A percentile compares a stretch with the other conserved stretches of the same genome.
Conservation (phyloP, 2,888 invertebrate genomes). For the Cephus pulcher region DNA sequence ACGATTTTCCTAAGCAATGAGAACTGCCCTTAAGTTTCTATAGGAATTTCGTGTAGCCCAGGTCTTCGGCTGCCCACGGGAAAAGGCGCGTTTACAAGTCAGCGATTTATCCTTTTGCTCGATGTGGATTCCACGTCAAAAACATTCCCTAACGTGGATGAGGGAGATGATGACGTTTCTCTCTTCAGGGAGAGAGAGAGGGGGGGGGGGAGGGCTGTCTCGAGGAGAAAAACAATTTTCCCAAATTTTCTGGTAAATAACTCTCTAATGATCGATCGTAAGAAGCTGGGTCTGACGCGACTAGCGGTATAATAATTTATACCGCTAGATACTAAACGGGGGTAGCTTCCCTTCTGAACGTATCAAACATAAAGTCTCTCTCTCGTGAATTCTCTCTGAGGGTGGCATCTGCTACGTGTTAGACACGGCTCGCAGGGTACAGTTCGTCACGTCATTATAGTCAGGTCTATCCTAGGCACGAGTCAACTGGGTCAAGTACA, state of each 20-base stretch:
- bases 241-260: conserved; percentile 62
- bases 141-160: conserved; percentile 20
- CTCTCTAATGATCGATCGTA: conserved; percentile 65
- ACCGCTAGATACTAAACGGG: conserved; percentile 58
- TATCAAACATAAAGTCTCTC: neutral
- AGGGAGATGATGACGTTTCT: neutral
- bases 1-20: neutral
- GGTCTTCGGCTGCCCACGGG: neutral
- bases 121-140: conserved; percentile 26
- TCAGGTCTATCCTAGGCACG: conserved; percentile 40
- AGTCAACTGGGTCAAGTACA: conserved; percentile 63
- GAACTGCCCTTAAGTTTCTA: neutral
- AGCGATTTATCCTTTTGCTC: neutral
- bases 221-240: conserved; percentile 49
- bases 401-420: conserved; percentile 66
- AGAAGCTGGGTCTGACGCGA: conserved; percentile 62
- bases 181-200: neutral
- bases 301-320: conserved; percentile 63
- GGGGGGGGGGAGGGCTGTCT: neutral
- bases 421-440: conserved; percentile 66
- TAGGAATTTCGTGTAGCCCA: neutral
- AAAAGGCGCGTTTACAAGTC: neutral
- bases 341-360: conserved; percentile 57
- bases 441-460: conserved; percentile 55
- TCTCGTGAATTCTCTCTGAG: conserved; percentile 27